phyloP scores from a whole-genome alignment of 2,888 invertebrate species.

The Oegoconia quadripuncta region DNA sequence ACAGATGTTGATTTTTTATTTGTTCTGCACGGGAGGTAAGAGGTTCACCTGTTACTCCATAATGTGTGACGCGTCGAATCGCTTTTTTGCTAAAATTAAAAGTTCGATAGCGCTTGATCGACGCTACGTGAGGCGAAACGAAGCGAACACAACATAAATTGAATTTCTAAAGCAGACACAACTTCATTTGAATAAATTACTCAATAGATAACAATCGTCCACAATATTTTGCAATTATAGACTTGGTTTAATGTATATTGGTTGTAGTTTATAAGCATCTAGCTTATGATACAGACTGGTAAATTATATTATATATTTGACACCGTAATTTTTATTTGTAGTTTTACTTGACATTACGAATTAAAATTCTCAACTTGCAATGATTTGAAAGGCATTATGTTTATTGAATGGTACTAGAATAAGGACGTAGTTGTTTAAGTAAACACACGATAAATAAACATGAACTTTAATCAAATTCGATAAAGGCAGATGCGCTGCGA shows the following conservation, averaged over 20 bases:
- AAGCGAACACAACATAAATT: not conserved
- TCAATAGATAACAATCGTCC: too few relatives aligned
- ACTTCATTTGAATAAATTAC: not conserved
- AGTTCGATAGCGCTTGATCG: slow-evolving; percentile 58
- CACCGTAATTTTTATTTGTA: too few relatives aligned
- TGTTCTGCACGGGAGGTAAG: slow-evolving; percentile 53
- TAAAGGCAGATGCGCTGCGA: slow-evolving; percentile 67
- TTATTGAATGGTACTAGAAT: slow-evolving; percentile 1
- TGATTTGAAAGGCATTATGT: not conserved
- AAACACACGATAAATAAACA: slow-evolving; percentile 70
- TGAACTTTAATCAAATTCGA: slow-evolving; percentile 76
- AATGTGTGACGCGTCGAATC: slow-evolving; percentile 51
- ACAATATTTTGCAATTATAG: too few relatives aligned
- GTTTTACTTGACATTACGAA: too few relatives aligned
- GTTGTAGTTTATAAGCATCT: too few relatives aligned
- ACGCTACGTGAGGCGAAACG: slow-evolving; percentile 47
- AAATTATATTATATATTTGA: too few relatives aligned
- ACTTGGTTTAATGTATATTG: too few relatives aligned
- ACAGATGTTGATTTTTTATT: slow-evolving; percentile 67
- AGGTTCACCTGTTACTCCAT: slow-evolving; percentile 63
- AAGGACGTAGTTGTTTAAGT: slow-evolving; percentile 33
- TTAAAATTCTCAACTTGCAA: not conserved
- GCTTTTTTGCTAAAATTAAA: slow-evolving; percentile 69
- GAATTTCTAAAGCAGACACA: not conserved
- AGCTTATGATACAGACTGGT: too few relatives aligned